These are phyloP conservation scores for Pelodytes ibericus DNA, from an alignment of 2,797 vertebrate genomes.

Conservation along the genomic window DNA sequence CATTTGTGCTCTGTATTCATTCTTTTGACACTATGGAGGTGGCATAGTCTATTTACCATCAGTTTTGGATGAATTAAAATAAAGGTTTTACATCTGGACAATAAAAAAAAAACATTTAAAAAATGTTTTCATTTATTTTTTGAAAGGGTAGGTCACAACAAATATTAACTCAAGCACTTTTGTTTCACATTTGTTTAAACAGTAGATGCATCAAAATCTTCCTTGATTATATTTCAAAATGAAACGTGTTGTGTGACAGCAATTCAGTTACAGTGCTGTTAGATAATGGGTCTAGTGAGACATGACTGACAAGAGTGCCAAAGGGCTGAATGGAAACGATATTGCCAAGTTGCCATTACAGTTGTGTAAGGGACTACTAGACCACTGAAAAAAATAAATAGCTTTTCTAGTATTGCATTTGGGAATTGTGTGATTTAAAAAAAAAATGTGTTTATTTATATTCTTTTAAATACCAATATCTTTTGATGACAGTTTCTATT, in stretches of 20 bases:
- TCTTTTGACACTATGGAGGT: too few species aligned
- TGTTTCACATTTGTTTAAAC: slow-evolving; percentile 24
- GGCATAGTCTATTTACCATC: too few species aligned
- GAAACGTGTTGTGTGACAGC: slow-evolving; percentile 43
- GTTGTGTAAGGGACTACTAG: slow-evolving; percentile 32
- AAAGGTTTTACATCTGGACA: too few species aligned
- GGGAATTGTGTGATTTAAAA: slow-evolving; percentile 44
- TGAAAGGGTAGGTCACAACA: background rate
- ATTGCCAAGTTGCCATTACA: slow-evolving; percentile 39
- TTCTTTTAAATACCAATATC: slow-evolving; percentile 29
- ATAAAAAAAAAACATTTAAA: too few species aligned
- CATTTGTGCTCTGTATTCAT: too few species aligned
- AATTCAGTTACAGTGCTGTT: slow-evolving; percentile 38
- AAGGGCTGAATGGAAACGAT: slow-evolving; percentile 45
- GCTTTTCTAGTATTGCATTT: slow-evolving; percentile 35
- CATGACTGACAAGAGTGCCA: slow-evolving; percentile 46
- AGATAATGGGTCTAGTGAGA: slow-evolving; percentile 46
- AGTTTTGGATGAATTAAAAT: too few species aligned
- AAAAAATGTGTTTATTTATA: slow-evolving; percentile 8
- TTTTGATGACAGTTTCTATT: background rate
- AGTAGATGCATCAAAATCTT: slow-evolving; percentile 13
- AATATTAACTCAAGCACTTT: background rate
- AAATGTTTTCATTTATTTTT: too few species aligned
- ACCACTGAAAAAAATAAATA: slow-evolving; percentile 49
- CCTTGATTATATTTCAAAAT: slow-evolving; percentile 33